Evolutionary conservation across 2,113 vertebrate species (phyloP), one percentile per base, ranked within the genome.

Genomic region (Anguilla rostrata): DNA sequence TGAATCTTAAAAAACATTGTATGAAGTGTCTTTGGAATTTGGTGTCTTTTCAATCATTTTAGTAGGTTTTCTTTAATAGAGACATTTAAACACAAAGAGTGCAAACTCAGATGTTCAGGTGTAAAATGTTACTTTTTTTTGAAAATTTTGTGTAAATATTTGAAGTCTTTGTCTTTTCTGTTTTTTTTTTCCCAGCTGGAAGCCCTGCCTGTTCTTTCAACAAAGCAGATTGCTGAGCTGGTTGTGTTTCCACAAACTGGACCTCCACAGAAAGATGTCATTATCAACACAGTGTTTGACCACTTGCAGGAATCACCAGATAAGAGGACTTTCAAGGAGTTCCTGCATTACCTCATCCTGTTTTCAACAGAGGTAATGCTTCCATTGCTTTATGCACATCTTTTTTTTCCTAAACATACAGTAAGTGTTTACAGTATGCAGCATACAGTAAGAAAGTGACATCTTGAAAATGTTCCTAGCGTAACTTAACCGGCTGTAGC

Each of bases 231-330:
- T 0, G 93, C 87, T 14, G 90, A 93, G 85, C 89, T 95, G 87
- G 81, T 95, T 89, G 56, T 91, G 57, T 57, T 89, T 39, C 53
- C 0, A 22, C 71, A 80, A 63, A 85, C 91, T 2, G 22, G 16
- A 56, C 85, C 88, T 29, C 88, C 82, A 12, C 81, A 84, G 0
- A 89, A 87, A 87, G 86, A 86, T 2, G 2, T 60, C 40, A 0
- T 94, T 83, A 94, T 95, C 88, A 90, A 91, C 15, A 6, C 0
- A 16, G 83, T 94, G 39, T 94, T 95, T 46, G 88, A 94, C 75
- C 57, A 88, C 85, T 87, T 94, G 84, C 86, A 86, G 0, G 15
- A 84, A 8, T 57, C 89, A 9, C 82, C 90, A 0, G 22, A 85
- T 0, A 18, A 91, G 3, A 57, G 11, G 0, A 57, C 82, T 6